phyloP scores from a whole-genome alignment of 2,797 vertebrate species.

The Peromyscus eremicus region DNA sequence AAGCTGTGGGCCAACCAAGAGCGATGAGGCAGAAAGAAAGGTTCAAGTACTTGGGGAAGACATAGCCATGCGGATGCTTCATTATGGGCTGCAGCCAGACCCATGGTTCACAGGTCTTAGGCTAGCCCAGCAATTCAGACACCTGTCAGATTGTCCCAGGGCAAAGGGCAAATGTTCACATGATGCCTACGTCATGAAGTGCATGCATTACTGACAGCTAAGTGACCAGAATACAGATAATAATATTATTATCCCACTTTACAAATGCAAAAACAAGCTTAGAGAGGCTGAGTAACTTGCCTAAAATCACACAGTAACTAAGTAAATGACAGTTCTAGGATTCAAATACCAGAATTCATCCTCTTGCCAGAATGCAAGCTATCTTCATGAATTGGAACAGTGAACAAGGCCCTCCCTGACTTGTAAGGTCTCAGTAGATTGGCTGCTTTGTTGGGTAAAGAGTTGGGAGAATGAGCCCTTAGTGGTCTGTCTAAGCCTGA shows the following conservation, averaged over 20 bases:
- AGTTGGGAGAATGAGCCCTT: background rate
- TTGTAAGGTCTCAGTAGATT: background rate
- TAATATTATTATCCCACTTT: conserved; percentile 75
- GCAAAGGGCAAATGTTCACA: conserved; percentile 8
- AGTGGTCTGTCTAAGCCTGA: background rate
- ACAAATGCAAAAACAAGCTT: conserved; percentile 78
- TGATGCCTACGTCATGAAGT: background rate
- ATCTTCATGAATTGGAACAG: conserved; percentile 48
- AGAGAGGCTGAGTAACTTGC: conserved; percentile 71
- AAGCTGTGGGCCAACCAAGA: conserved; percentile 6
- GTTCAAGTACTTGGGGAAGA: conserved; percentile 23
- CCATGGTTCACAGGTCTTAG: background rate
- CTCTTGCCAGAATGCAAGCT: conserved; percentile 45
- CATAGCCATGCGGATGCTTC: background rate
- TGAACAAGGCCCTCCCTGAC: background rate
- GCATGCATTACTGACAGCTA: conserved; percentile 23
- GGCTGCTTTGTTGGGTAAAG: conserved; percentile 19
- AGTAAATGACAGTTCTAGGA: conserved; percentile 62
- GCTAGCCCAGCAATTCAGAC: background rate
- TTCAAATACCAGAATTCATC: conserved; percentile 58
- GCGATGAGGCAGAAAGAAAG: background rate
- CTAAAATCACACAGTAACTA: conserved; percentile 71
- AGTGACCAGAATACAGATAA: conserved; percentile 55
- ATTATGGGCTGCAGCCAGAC: background rate
- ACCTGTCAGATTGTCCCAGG: background rate